Conservation (phyloP, 2,113 vertebrate genomes). For the Carassius carassius region DNA sequence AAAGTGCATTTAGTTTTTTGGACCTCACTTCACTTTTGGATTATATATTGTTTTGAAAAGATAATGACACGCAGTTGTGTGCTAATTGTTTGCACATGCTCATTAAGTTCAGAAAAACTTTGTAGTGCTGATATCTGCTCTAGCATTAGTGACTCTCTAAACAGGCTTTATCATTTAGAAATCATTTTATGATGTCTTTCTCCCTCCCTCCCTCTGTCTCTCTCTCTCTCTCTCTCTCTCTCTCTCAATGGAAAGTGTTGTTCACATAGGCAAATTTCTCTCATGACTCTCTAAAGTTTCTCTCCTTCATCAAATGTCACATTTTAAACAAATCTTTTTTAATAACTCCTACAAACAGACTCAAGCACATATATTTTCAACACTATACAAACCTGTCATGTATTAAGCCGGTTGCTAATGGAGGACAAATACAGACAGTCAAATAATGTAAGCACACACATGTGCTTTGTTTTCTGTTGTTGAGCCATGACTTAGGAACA, state of each 20-base stretch:
- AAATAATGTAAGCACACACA: not conserved
- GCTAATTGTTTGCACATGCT: constrained; percentile 15
- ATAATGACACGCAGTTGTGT: not conserved
- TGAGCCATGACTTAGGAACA: not conserved
- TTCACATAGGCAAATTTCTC: not conserved
- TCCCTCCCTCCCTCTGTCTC: not conserved
- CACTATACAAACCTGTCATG: too few species aligned
- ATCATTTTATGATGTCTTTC: not conserved
- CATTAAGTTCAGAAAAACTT: not conserved
- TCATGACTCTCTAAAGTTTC: too few species aligned
- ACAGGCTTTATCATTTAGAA: not conserved
- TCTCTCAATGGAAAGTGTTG: constrained; percentile 1
- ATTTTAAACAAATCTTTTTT: not conserved
- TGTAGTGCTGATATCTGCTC: not conserved
- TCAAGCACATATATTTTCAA: not conserved
- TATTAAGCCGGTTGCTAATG: not conserved
- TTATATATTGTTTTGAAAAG: not conserved
- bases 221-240: not conserved
- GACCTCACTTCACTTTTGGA: not conserved
- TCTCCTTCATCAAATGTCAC: too few species aligned
- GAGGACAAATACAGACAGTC: not conserved
- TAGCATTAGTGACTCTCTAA: not conserved
- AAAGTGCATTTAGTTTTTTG: not conserved
- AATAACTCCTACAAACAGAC: not conserved
- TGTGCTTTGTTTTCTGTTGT: too few species aligned